Evolutionary conservation across 2,113 vertebrate species (phyloP).

Genomic region (Cyanocitta stelleri): DNA sequence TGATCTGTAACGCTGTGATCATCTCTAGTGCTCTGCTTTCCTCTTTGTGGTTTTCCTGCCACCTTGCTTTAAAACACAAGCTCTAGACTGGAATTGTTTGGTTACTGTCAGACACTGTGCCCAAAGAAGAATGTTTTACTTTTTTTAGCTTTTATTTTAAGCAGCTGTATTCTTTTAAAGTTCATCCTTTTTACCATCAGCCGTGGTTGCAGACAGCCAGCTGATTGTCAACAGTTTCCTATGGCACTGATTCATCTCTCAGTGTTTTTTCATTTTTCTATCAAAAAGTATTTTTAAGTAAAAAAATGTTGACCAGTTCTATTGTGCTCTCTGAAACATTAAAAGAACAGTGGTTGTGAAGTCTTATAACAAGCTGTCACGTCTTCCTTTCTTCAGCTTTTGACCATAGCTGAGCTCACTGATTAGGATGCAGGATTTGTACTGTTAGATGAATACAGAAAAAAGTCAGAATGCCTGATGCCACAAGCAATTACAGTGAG

Average conservation of each 20-base stretch:
- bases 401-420: not conserved
- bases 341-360: not conserved
- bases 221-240: not conserved
- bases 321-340: not conserved
- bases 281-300: not conserved
- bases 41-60: not conserved
- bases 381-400: not conserved
- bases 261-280: not conserved
- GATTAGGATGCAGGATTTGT: not conserved
- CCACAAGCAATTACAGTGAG: not conserved
- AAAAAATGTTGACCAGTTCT: not conserved
- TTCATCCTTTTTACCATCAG: not conserved
- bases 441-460: not conserved
- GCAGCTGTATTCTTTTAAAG: not conserved
- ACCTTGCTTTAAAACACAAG: not conserved
- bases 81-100: not conserved
- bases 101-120: not conserved
- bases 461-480: not conserved
- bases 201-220: not conserved
- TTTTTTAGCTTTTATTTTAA: constrained; percentile 1
- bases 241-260: not conserved
- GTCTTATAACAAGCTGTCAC: not conserved
- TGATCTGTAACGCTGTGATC: not conserved
- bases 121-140: not conserved
- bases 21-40: not conserved